Evolutionary conservation across 2,797 vertebrate genomes (phyloP), one percentile per base, ranked within the genome.

Genomic region (Moxostoma hubbsi): DNA sequence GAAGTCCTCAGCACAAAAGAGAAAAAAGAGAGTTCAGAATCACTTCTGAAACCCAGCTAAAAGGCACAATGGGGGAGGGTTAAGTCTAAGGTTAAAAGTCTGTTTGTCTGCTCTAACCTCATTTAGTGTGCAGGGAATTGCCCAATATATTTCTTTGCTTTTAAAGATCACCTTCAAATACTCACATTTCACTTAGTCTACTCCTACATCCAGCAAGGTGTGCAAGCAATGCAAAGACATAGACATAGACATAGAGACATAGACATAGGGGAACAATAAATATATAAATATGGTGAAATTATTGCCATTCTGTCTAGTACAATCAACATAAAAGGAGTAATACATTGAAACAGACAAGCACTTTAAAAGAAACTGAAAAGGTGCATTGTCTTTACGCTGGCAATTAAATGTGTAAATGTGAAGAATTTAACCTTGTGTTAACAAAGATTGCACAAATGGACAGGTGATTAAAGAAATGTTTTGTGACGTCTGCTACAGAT

Each of bases 91-190:
- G 51, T 69, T 55, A 10, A 65, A 62, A 9, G n/a, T 58, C 9
- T 53, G 46, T 73, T 73, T 79, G 61, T 54, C 50, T 64, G 59
- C 1, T 72, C 59, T 55, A 36, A 73, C 61, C 69, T 66, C 54
- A 9, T 43, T 58, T 50, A 61, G 47, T 69, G 65, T 12, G 54
- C 5, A 36, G 69, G 45, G 69, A 73, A 57, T 53, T 65, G 45
- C 36, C 36, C 36, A 36, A 36, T 36, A 36, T 36, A 0, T 0
- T 36, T 5, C 36, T 64, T 72, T 24, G 24, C 50, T 63, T 54
- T 55, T 24, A 47, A 72, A 24, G 59, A 72, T 7, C 50, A 64
- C 51, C 12, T 64, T 72, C 12, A 58, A 73, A 65, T 53, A 68
- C 47, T 76, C 18, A 66, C 49, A 58, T 16, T 55, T 50, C 45